Percentiles rank a stretch among this genome's conserved stretches.
phyloP scores from a whole-genome alignment of 2,113 vertebrate species.

The Lophochroa leadbeateri region DNA sequence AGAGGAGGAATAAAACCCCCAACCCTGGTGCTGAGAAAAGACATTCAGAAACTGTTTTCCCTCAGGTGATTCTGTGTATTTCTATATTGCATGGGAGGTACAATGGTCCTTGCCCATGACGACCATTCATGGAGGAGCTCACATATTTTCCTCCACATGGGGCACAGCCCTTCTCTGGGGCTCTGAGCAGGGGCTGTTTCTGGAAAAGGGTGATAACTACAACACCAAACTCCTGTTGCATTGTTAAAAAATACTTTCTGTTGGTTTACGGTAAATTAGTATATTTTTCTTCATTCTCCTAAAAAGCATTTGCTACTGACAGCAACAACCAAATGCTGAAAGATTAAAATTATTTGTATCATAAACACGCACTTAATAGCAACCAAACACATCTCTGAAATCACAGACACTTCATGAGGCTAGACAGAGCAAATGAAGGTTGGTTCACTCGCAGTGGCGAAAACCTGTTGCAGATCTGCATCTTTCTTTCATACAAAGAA shows the following conservation, averaged over 20 bases:
- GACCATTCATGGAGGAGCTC: not conserved
- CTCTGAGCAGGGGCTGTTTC: not conserved
- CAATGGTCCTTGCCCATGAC: not conserved
- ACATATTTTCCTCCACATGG: accelerated
- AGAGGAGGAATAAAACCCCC: not conserved
- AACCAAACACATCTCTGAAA: not conserved
- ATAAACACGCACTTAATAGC: not conserved
- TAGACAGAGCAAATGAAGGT: not conserved
- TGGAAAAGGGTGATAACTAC: not conserved
- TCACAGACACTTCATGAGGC: not conserved
- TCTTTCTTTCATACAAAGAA: not conserved
- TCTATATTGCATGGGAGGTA: not conserved
- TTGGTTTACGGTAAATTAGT: not conserved
- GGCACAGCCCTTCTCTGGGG: not conserved
- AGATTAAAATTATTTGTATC: not conserved
- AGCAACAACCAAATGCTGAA: not conserved
- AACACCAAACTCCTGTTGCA: accelerated
- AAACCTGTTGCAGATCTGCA: not conserved
- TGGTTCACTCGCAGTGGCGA: not conserved
- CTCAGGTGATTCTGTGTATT: not conserved
- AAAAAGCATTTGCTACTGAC: not conserved
- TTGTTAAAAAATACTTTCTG: not conserved
- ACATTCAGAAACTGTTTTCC: not conserved
- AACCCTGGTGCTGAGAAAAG: not conserved
- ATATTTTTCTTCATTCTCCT: not conserved